phyloP scores from a whole-genome alignment of 1,140 invertebrate species.

The Drosophila setifemur region DNA sequence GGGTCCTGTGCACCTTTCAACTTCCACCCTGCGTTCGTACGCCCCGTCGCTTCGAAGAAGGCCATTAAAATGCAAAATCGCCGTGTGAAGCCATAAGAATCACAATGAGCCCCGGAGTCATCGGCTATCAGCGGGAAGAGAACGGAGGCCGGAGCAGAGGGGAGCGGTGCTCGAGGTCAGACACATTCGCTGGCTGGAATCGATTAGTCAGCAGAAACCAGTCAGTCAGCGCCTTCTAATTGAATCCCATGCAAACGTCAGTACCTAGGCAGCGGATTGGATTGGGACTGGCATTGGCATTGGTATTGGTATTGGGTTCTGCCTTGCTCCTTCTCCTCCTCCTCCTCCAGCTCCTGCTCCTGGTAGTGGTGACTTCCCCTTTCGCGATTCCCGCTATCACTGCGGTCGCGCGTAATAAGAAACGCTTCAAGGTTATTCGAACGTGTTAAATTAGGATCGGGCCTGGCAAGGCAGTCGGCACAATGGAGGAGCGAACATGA shows the following conservation, averaged over 20 bases:
- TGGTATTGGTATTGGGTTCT: no score
- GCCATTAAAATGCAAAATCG: constrained; percentile 69
- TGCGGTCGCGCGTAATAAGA: constrained; percentile 75
- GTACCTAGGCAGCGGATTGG: constrained; percentile 17
- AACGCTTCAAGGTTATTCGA: constrained; percentile 80
- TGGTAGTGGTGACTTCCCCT: neutral
- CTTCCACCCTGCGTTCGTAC: constrained; percentile 7
- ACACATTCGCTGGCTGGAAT: constrained; percentile 45
- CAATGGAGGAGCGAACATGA: constrained; percentile 72
- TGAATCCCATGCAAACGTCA: constrained; percentile 56
- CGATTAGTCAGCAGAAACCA: constrained; percentile 50
- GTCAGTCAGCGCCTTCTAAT: constrained; percentile 60
- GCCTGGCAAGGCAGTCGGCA: constrained; percentile 56
- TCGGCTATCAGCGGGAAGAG: constrained; percentile 34
- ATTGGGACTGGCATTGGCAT: no score
- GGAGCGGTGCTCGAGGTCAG: constrained; percentile 58
- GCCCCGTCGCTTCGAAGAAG: constrained; percentile 34
- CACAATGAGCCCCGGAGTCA: constrained; percentile 59
- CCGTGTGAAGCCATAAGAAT: constrained; percentile 76
- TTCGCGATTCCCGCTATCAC: constrained; percentile 31
- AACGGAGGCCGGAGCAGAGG: neutral
- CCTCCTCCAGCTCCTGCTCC: neutral
- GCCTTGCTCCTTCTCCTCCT: neutral
- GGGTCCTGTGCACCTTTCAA: constrained; percentile 20
- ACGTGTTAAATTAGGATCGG: constrained; percentile 79